Conservation (phyloP, 1,140 invertebrate species). For the Carposina sasakii region DNA sequence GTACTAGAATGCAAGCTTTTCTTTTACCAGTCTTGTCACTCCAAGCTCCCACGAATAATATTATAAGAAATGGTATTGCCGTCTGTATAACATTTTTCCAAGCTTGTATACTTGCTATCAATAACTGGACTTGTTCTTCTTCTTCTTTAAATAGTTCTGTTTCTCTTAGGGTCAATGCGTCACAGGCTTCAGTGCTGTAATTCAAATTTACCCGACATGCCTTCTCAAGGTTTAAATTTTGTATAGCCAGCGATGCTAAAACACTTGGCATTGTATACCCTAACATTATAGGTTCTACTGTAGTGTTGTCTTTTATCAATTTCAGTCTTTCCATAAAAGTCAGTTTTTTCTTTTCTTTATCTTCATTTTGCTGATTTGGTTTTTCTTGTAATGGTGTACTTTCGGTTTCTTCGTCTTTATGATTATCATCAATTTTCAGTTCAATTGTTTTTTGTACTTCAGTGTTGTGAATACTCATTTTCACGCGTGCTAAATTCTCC, state of each 20-base stretch:
- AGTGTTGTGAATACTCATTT: too few relatives aligned
- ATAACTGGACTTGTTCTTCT: conserved; percentile 81
- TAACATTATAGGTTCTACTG: conserved; percentile 84
- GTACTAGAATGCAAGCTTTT: conserved; percentile 88
- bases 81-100: conserved; percentile 87
- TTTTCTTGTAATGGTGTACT: conserved; percentile 17
- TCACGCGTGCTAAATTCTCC: too few relatives aligned
- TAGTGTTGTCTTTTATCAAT: conserved; percentile 77
- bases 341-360: conserved; percentile 25
- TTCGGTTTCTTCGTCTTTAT: conserved; percentile 3
- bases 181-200: conserved; percentile 79
- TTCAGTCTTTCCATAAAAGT: conserved; percentile 70
- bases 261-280: conserved; percentile 86
- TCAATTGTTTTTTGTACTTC: neutral
- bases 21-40: conserved; percentile 81
- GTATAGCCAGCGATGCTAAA: conserved; percentile 81
- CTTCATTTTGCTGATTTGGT: conserved; percentile 22
- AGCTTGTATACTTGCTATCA: conserved; percentile 82
- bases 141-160: conserved; percentile 80
- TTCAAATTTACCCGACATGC: conserved; percentile 86
- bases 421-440: neutral
- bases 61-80: conserved; percentile 80
- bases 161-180: conserved; percentile 78
- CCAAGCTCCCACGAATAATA: conserved; percentile 86
- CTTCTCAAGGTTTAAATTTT: conserved; percentile 89